Base-by-base conservation (phyloP, 2,113 vertebrate genomes). In the Gallinago undulata region DNA sequence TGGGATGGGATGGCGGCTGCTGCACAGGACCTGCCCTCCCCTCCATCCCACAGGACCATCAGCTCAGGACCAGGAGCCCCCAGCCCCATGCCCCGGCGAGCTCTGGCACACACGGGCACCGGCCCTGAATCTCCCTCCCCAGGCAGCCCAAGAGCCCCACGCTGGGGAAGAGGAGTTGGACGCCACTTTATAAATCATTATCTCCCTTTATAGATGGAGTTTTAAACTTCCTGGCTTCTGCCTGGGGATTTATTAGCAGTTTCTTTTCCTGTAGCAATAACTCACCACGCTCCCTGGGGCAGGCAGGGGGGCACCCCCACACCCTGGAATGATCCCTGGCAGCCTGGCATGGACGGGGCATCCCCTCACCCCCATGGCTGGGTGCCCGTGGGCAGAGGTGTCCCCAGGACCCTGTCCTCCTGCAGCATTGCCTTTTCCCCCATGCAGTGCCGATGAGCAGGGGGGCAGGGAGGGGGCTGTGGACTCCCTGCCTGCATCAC, bases 171-270 rank as follows among this genome's bases (percentile, higher is more conserved):
- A 70, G 75, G 69, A 43, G 70, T n/a, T 43, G 72, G 68, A 50
- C 8, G 33, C 63, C 57, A 96, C 94, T 97, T 90, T 90, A 96
- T 97, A 96, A 97, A 97, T 98, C 96, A 96, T 41, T 18, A 5
- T 24, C 77, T 93, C 51, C 35, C 57, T 67, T 94, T 94, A 67
- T 84, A 94, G 96, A 95, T 73, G 93, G 94, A 96, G 92, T 93
- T 94, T 96, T 96, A 94, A 95, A 96, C 95, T 94, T 84, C 90
- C 89, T 4, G 7, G 93, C 89, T 97, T 93, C 82, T 94, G 95
- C 97, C 93, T 82, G 78, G 64, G 97, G 97, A 97, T 98, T 97
- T 94, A 97, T 97, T 94, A 95, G 87, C 75, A 30, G 87, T 89
- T 97, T 94, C 77, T 76, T 96, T 94, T 97, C 96, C 96, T 78